Percentiles rank a stretch among this genome's conserved stretches.
These are phyloP conservation scores for Seira musarum DNA, from an alignment of 2,888 invertebrate genomes.

Conservation along the genomic window DNA sequence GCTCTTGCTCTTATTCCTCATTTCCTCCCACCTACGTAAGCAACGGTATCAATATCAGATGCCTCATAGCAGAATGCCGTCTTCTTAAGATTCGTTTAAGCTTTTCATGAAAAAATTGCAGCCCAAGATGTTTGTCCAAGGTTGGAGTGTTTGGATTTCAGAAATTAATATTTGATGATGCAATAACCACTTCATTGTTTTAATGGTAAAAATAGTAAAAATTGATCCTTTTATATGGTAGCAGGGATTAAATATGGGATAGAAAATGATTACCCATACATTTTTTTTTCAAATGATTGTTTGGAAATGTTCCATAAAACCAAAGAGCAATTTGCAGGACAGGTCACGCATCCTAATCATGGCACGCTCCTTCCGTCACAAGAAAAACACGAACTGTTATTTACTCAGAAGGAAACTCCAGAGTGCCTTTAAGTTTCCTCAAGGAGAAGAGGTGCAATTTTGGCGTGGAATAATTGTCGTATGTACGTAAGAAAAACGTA, in stretches of 20 bases:
- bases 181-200: too few species aligned
- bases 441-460: not conserved
- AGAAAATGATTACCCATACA: too few species aligned
- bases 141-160: too few species aligned
- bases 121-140: too few species aligned
- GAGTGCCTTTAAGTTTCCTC: not conserved
- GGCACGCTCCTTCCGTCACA: conserved; percentile 28
- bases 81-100: too few species aligned
- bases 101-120: too few species aligned
- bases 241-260: conserved; percentile 7
- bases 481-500: not conserved
- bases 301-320: not conserved
- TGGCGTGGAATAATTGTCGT: not conserved
- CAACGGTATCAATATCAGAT: not conserved
- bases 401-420: not conserved
- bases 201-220: too few species aligned
- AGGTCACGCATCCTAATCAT: conserved; percentile 46
- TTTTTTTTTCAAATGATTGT: too few species aligned
- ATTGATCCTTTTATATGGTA: too few species aligned
- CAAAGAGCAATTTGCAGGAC: conserved; percentile 43
- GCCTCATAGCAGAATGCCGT: not conserved
- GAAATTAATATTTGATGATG: too few species aligned
- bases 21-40: not conserved
- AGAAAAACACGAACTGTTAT: not conserved
- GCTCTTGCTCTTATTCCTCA: not conserved